These are phyloP conservation scores for Atrichornis clamosus DNA, from an alignment of 2,113 vertebrate genomes.

Conservation along the genomic window DNA sequence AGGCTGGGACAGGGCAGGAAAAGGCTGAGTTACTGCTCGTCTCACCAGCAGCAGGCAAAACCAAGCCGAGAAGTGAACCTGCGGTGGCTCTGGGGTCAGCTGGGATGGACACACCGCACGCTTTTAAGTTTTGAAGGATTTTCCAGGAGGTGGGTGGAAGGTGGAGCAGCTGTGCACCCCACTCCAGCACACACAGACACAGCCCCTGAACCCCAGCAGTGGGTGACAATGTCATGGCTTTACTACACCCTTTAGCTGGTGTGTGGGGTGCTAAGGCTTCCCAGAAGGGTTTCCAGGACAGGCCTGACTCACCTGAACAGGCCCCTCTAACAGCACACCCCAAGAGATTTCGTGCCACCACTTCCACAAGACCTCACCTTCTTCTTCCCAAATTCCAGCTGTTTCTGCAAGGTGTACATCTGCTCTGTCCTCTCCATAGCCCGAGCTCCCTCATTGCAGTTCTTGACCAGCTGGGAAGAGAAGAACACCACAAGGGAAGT, in stretches of 20 bases:
- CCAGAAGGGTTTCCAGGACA: background rate
- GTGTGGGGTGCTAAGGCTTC: too few relatives aligned
- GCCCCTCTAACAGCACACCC: background rate
- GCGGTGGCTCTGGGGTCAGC: rapidly evolving
- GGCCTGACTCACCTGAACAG: rapidly evolving
- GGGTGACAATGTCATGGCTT: background rate
- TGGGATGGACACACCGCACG: rapidly evolving
- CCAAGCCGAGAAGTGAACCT: background rate
- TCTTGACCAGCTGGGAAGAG: constrained; percentile 81
- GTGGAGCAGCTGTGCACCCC: rapidly evolving
- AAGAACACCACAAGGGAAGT: background rate
- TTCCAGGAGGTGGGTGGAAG: rapidly evolving
- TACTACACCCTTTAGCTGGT: background rate
- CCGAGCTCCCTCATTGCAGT: constrained; percentile 89
- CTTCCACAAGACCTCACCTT: constrained; percentile 76
- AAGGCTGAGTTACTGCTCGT: rapidly evolving
- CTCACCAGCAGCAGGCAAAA: background rate
- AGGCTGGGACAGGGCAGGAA: constrained; percentile 31
- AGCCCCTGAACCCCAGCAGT: background rate
- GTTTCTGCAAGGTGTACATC: constrained; percentile 93
- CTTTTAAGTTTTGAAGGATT: background rate
- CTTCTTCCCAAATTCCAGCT: constrained; percentile 93
- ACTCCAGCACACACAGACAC: background rate
- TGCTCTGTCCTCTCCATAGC: constrained; percentile 93
- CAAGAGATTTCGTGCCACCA: background rate